Evolutionary conservation across 1,140 invertebrate genomes (phyloP).

Genomic region (Thalassaphorura encarpata): DNA sequence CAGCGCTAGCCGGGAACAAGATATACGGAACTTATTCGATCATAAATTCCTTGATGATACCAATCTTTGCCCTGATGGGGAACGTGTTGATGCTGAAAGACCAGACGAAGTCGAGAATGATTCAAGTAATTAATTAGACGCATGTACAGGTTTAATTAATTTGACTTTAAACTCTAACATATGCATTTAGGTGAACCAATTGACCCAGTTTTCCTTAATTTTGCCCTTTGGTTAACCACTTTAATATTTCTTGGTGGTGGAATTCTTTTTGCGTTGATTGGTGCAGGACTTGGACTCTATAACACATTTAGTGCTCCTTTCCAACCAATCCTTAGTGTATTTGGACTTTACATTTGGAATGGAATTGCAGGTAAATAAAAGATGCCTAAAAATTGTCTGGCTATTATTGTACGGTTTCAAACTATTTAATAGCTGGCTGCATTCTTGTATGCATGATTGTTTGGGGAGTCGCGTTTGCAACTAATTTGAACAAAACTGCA

Average conservation of each 20-base stretch:
- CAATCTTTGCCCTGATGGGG: neutral
- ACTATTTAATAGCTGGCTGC: neutral
- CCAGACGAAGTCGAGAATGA: neutral
- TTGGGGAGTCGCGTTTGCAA: slow-evolving; percentile 8
- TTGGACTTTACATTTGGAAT: slow-evolving; percentile 69
- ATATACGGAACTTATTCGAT: neutral
- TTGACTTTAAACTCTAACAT: neutral
- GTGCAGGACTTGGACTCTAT: slow-evolving; percentile 53
- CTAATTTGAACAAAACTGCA: neutral
- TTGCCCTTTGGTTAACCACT: slow-evolving; percentile 10
- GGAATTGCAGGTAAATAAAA: slow-evolving; percentile 48
- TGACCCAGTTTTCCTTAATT: slow-evolving; percentile 20
- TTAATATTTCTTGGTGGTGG: slow-evolving; percentile 4
- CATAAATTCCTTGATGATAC: neutral
- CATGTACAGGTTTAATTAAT: neutral
- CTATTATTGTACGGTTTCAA: neutral
- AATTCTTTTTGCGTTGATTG: slow-evolving; percentile 7
- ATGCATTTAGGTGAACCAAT: neutral
- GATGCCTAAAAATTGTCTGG: neutral
- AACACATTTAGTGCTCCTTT: slow-evolving; percentile 48
- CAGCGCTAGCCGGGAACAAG: neutral
- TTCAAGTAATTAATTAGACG: neutral
- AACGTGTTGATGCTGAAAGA: neutral
- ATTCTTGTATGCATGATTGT: neutral
- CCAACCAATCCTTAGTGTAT: slow-evolving; percentile 35